Conservation (phyloP, 2,113 vertebrate genomes). For the Alouatta palliata region DNA sequence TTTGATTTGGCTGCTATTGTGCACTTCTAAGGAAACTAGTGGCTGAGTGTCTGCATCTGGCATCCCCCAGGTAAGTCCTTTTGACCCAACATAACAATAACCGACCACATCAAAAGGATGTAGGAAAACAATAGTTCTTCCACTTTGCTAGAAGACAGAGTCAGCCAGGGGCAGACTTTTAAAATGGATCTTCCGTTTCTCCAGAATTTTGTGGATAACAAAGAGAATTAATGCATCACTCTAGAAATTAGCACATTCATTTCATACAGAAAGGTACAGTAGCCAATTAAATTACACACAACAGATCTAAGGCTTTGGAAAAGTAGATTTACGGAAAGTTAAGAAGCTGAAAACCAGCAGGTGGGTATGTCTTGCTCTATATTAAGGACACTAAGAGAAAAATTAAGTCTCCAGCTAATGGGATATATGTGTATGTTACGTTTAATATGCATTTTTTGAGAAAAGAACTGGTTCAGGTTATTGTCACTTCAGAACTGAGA, state of each 20-base stretch:
- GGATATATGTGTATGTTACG: slow-evolving; percentile 22
- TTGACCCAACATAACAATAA: slow-evolving; percentile 60
- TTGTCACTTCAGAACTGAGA: slow-evolving; percentile 36
- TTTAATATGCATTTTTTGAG: slow-evolving; percentile 27
- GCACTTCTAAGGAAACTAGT: slow-evolving; percentile 73
- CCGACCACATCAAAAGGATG: slow-evolving; percentile 60
- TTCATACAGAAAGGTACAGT: slow-evolving; percentile 38
- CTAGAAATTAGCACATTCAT: slow-evolving; percentile 40
- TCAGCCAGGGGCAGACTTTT: not conserved
- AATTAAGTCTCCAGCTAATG: slow-evolving; percentile 44
- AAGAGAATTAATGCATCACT: slow-evolving; percentile 59
- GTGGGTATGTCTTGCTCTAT: slow-evolving; percentile 62
- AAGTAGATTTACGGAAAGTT: slow-evolving; percentile 64
- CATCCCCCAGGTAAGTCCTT: slow-evolving; percentile 49
- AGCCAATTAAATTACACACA: slow-evolving; percentile 63
- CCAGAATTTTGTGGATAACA: slow-evolving; percentile 35
- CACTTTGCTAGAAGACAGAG: not conserved
- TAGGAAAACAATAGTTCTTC: slow-evolving; percentile 39
- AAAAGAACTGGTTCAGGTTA: slow-evolving; percentile 22
- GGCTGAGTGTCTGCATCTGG: slow-evolving; percentile 46
- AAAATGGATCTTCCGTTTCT: slow-evolving; percentile 29
- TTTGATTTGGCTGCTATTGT: slow-evolving; percentile 47
- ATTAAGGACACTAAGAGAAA: slow-evolving; percentile 64
- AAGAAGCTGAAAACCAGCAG: slow-evolving; percentile 67
- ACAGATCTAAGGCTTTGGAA: slow-evolving; percentile 28